Evolutionary conservation across 1,140 invertebrate species (phyloP), one percentile per base, ranked within the genome.

Genomic region (Leptoteleia sp.): DNA sequence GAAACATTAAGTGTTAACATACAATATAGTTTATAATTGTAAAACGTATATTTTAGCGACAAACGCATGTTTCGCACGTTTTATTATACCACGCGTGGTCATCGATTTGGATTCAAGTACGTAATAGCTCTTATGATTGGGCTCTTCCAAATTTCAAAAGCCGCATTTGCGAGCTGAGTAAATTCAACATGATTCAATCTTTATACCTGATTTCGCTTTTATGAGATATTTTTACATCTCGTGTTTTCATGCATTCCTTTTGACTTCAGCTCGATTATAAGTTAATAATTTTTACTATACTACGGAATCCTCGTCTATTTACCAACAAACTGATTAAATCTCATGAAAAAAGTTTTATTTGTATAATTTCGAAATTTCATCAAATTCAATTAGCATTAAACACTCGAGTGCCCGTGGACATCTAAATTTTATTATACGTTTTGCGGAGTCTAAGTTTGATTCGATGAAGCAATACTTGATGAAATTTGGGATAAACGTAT

Each of bases 51-150:
- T 50, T 61, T 59, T 42, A 19, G 17, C 43, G 45, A 71, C 45
- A 52, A 42, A 52, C 37, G 59, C 54, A 52, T 42, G 55, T 52
- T 71, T 25, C 17, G 15, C 7, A 35, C 15, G 27, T 42, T 50
- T 50, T 61, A 61, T 59, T 59, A 52, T 50, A 71, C 16, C 50
- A n/a, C 15, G 27, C 31, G n/a, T 7, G 13, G 4, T 2, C 9
- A 19, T 4, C 42, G 8, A 50, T 71, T 59, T 71, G 52, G 52
- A 71, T 61, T 45, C 54, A 71, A 71, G 52, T 71, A 15, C 11
- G 38, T 45, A 54, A 55, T 55, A 45, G 45, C 45, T 3, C 19
- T 2, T 3, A 61, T 42, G 45, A 71, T 71, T 71, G 35, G 42
- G 54, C 45, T 50, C 40, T 70, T 54, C 22, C 33, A 27, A 71